These are phyloP conservation scores for Protodeltote pygarga DNA, from an alignment of 2,888 invertebrate genomes.

Conservation along the genomic window DNA sequence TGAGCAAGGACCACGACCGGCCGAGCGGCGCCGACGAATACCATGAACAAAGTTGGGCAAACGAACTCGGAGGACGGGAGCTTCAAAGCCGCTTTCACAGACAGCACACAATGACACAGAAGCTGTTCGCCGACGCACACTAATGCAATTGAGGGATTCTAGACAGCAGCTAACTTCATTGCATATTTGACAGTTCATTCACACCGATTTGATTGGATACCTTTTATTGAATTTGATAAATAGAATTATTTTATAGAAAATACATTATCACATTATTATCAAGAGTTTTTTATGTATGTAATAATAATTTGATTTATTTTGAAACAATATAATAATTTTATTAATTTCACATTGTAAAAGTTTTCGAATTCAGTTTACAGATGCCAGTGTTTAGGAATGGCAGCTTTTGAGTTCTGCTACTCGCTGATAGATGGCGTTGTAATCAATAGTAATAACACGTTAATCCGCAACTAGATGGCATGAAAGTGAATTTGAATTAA, in stretches of 20 bases:
- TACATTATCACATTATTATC: not conserved
- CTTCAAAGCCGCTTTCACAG: conserved; percentile 68
- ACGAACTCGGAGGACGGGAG: conserved; percentile 52
- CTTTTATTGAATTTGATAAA: conserved; percentile 3
- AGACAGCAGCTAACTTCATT: conserved; percentile 80
- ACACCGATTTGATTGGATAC: conserved; percentile 63
- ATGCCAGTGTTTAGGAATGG: too few species aligned
- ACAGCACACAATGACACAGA: conserved; percentile 63
- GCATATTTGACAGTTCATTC: conserved; percentile 82
- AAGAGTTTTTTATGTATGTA: not conserved
- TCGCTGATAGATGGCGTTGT: conserved; percentile 48
- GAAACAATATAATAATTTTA: not conserved
- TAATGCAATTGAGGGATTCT: conserved; percentile 48
- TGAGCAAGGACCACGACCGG: conserved; percentile 46
- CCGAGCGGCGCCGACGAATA: conserved; percentile 53
- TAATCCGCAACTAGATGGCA: not conserved
- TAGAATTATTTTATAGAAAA: not conserved
- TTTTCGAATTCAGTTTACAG: too few species aligned
- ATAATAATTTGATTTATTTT: not conserved
- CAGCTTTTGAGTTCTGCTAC: conserved; percentile 30
- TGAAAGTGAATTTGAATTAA: too few species aligned
- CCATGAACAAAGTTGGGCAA: conserved; percentile 54
- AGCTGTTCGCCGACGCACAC: conserved; percentile 57
- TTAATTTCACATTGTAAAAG: not conserved
- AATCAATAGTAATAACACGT: too few species aligned